phyloP scores from a whole-genome alignment of 1,140 invertebrate genomes.

The Lanistes nyassanus region DNA sequence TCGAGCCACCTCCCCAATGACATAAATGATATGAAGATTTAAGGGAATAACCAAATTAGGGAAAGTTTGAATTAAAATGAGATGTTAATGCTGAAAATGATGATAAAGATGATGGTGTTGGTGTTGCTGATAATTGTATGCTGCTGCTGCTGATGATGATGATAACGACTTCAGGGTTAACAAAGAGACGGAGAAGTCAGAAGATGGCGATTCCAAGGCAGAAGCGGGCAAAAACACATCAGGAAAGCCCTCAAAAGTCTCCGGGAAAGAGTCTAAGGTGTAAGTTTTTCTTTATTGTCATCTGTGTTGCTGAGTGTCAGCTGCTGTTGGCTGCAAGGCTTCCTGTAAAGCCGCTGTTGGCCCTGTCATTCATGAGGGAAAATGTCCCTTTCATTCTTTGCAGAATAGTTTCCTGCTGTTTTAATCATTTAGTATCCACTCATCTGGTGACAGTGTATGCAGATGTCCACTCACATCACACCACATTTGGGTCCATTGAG shows the following conservation, averaged over 20 bases:
- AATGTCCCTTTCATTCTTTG: no score
- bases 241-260: conserved; percentile 4
- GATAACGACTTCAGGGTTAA: conserved; percentile 2
- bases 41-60: no score
- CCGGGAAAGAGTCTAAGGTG: conserved; percentile 13
- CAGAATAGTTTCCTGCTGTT: no score
- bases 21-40: no score
- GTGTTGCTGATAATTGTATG: not conserved
- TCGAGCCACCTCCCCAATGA: no score
- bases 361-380: no score
- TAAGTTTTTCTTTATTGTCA: not conserved
- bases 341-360: no score
- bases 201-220: conserved; percentile 15
- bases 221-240: conserved; percentile 1
- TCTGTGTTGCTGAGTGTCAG: no score
- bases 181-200: not conserved
- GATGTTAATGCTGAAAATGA: not conserved
- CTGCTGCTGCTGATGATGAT: conserved; percentile 1
- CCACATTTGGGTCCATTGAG: no score
- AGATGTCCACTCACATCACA: no score
- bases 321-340: not conserved
- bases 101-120: not conserved
- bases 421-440: no score
- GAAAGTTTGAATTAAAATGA: not conserved
- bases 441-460: no score